Conservation (phyloP, 2,113 vertebrate genomes). For the Chauna torquata region DNA sequence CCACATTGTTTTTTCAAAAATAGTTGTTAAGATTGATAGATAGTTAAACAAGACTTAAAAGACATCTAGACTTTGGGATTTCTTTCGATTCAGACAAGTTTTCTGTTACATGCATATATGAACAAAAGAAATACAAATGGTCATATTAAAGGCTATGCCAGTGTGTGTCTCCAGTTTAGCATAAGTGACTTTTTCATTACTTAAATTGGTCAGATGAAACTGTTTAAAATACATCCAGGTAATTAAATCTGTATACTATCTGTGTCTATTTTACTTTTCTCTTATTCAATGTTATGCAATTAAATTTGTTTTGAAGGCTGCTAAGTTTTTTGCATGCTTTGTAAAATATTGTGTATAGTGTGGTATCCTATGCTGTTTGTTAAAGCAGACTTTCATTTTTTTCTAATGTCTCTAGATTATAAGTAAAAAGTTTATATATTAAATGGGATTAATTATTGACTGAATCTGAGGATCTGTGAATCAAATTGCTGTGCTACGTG, state of each 20-base stretch:
- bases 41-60: background rate
- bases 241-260: background rate
- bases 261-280: background rate
- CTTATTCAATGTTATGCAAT: background rate
- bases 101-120: background rate
- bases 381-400: background rate
- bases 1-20: background rate
- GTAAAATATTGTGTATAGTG: background rate
- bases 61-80: background rate
- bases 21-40: background rate
- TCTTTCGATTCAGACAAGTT: background rate
- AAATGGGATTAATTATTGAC: background rate
- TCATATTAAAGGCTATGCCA: background rate
- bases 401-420: background rate
- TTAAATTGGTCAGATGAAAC: background rate
- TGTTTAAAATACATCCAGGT: background rate
- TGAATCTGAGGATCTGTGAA: background rate
- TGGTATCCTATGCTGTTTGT: background rate
- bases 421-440: background rate
- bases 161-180: background rate
- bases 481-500: background rate
- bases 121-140: background rate
- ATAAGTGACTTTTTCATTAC: background rate
- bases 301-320: background rate
- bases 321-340: background rate